A percentile compares a stretch with the other conserved stretches of the same genome.
phyloP scores from a whole-genome alignment of 2,797 vertebrate species.

The Lacerta bilineata region DNA sequence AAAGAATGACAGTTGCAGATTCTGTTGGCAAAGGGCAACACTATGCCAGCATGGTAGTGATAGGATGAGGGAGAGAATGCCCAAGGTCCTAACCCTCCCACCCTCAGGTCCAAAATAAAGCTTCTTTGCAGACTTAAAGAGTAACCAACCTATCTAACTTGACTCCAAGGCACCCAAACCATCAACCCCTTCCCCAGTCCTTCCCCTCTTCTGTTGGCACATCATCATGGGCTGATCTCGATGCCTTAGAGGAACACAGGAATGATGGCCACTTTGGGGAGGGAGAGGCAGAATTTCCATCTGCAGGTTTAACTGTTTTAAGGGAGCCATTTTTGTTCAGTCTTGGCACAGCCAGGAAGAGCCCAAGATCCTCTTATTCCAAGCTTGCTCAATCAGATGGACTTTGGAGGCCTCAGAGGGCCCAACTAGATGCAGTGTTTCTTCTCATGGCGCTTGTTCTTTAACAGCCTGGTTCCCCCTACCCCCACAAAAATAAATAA shows the following conservation, averaged over 20 bases:
- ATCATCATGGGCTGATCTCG: neutral
- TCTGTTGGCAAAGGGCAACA: neutral
- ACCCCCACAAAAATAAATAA: too few species aligned
- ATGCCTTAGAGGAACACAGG: neutral
- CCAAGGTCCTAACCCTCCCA: neutral
- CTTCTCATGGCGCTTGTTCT: too few species aligned
- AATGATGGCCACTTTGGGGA: neutral
- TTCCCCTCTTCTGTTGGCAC: neutral
- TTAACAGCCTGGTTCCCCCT: too few species aligned
- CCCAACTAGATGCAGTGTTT: too few species aligned
- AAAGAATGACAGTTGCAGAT: neutral
- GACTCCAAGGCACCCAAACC: neutral
- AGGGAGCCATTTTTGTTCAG: too few species aligned
- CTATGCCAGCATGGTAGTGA: neutral
- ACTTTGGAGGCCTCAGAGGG: too few species aligned
- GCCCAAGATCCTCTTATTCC: too few species aligned
- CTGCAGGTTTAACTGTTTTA: too few species aligned
- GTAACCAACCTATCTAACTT: neutral
- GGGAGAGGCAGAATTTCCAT: too few species aligned
- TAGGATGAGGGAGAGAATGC: neutral
- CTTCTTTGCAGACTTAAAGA: neutral
- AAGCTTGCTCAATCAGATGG: too few species aligned
- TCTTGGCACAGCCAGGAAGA: too few species aligned
- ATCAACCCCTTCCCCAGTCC: neutral
- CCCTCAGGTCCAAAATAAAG: neutral